Evolutionary conservation across 2,113 vertebrate species (phyloP).

Genomic region (Leucoraja erinaceus): DNA sequence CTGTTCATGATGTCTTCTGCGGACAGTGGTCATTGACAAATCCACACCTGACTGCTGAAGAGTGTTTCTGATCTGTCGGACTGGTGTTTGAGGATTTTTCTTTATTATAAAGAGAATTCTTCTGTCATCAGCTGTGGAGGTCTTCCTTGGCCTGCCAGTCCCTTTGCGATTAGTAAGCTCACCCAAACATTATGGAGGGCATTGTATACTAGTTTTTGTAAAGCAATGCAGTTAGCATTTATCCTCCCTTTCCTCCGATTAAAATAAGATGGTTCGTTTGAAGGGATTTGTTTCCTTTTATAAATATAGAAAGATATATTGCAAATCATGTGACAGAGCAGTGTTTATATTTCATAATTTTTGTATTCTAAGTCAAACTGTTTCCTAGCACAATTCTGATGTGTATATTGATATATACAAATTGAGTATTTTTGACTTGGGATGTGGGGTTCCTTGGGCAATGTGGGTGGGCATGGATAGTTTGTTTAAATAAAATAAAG

Average conservation of each 20-base stretch:
- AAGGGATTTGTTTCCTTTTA: neutral
- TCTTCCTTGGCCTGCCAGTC: too few relatives aligned
- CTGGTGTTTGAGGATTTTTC: too few relatives aligned
- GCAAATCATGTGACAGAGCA: conserved; percentile 37
- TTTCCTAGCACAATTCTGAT: conserved; percentile 45
- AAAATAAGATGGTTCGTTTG: neutral
- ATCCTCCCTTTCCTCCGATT: neutral
- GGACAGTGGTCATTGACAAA: too few relatives aligned
- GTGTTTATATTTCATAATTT: conserved; percentile 57
- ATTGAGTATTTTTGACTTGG: conserved; percentile 7
- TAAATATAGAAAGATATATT: conserved; percentile 18
- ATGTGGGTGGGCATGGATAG: neutral
- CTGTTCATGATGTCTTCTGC: too few relatives aligned
- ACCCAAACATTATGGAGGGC: too few relatives aligned
- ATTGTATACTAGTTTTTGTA: neutral
- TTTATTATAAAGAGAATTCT: too few relatives aligned
- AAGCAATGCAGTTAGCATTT: neutral
- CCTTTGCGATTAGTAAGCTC: too few relatives aligned
- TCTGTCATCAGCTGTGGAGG: too few relatives aligned
- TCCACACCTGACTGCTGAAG: too few relatives aligned
- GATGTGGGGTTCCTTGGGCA: neutral
- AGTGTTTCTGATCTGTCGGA: too few relatives aligned
- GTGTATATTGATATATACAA: conserved; percentile 43
- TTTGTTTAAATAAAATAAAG: neutral
- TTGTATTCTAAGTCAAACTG: conserved; percentile 52